Percentiles rank a stretch among this genome's conserved stretches.
phyloP scores from a whole-genome alignment of 2,113 vertebrate species.

The western clawed frog (Xenopus tropicalis) region UCB_Xtro_10.0 CM004445.2:61899001-61899500 shows the following conservation, averaged over 20 bases:
- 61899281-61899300: neutral
- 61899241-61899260: slow-evolving; percentile 7
- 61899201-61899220: slow-evolving; percentile 5
- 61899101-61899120: no score
- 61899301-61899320: neutral
- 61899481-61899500: no score
- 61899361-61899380: neutral
- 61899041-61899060: no score
- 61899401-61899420: no score
- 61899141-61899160: neutral
- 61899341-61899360: neutral
- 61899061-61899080: no score
- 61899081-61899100: no score
- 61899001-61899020: no score
- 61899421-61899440: no score
- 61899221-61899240: slow-evolving; percentile 15
- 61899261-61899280: neutral
- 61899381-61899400: no score
- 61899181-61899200: slow-evolving; percentile 3
- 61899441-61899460: no score
- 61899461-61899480: no score
- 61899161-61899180: neutral
- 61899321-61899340: slow-evolving; percentile 5
- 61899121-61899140: neutral
- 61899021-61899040: no score